phyloP scores from a whole-genome alignment of 2,797 vertebrate species.

The Sparus aurata region DNA sequence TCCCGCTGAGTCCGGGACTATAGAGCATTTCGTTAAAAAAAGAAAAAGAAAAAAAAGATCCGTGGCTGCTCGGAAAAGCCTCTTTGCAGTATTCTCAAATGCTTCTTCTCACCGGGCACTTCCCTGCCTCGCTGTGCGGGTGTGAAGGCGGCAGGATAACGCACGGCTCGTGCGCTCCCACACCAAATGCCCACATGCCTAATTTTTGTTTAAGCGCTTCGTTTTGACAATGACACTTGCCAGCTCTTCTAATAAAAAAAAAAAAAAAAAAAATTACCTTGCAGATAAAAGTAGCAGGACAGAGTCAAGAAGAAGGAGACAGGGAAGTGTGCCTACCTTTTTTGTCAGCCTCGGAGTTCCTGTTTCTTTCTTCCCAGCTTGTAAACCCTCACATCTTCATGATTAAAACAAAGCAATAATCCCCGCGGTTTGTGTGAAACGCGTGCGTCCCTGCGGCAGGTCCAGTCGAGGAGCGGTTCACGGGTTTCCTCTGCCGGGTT shows the following conservation, averaged over 20 bases:
- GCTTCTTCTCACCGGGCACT: conserved; percentile 35
- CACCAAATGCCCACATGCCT: conserved; percentile 23
- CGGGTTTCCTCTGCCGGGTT: conserved; percentile 54
- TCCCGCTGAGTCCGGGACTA: conserved; percentile 63
- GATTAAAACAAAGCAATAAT: conserved; percentile 80
- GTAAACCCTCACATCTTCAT: conserved; percentile 84
- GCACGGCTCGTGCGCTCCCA: conserved; percentile 35
- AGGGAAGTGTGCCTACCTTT: conserved; percentile 73
- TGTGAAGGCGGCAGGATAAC: conserved; percentile 24
- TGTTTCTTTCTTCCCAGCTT: conserved; percentile 62
- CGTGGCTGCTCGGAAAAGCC: conserved; percentile 18
- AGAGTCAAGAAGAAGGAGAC: neutral
- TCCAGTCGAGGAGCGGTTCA: conserved; percentile 69
- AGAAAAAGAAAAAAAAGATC: neutral
- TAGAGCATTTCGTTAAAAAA: conserved; percentile 21
- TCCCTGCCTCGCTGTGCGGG: conserved; percentile 13
- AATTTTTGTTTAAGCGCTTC: neutral
- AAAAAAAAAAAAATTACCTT: too few species aligned
- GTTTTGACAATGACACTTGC: neutral
- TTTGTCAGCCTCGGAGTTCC: conserved; percentile 70
- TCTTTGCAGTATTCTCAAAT: conserved; percentile 54
- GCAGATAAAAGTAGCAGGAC: conserved; percentile 42
- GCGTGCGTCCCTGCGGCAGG: conserved; percentile 74
- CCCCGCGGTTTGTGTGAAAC: conserved; percentile 65
- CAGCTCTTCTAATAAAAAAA: neutral